Conservation (phyloP, 2,113 vertebrate species). For the Casuarius casuarius region DNA sequence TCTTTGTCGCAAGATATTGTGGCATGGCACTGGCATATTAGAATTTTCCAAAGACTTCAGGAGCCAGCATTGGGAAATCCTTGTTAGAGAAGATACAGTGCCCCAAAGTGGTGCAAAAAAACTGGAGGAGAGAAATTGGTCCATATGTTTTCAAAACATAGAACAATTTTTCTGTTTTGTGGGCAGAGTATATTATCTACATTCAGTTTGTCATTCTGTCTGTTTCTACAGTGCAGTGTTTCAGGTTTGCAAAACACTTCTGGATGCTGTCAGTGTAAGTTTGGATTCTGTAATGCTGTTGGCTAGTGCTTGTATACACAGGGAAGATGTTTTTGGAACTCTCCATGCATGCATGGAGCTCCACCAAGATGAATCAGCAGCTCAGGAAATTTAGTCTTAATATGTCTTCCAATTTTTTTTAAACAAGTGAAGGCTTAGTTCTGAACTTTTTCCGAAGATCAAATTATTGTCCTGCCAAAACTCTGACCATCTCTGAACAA, state of each 20-base stretch:
- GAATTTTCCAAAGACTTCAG: neutral
- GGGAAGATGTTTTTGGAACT: constrained; percentile 62
- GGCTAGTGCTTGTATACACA: constrained; percentile 46
- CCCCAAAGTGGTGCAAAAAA: neutral
- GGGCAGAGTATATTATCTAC: too few relatives aligned
- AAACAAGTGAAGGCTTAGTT: neutral
- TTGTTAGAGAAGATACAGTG: neutral
- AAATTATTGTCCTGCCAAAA: neutral
- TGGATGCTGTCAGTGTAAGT: constrained; percentile 43
- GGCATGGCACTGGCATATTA: neutral
- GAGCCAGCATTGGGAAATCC: neutral
- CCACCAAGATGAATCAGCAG: constrained; percentile 74
- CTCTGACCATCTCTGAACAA: neutral
- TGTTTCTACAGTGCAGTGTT: neutral
- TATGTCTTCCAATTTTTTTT: constrained; percentile 2
- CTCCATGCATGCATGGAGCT: constrained; percentile 26
- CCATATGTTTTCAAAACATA: neutral
- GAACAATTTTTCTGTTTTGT: neutral
- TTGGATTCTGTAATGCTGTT: constrained; percentile 57
- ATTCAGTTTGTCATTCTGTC: neutral
- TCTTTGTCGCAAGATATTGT: neutral
- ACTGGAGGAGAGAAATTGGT: fast-evolving
- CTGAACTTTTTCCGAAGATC: neutral
- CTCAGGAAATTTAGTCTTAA: constrained; percentile 52
- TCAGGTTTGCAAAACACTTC: constrained; percentile 48